Percentiles rank a stretch among this genome's conserved stretches.
phyloP scores from a whole-genome alignment of 2,113 vertebrate species.

The Notothenia rossii region DNA sequence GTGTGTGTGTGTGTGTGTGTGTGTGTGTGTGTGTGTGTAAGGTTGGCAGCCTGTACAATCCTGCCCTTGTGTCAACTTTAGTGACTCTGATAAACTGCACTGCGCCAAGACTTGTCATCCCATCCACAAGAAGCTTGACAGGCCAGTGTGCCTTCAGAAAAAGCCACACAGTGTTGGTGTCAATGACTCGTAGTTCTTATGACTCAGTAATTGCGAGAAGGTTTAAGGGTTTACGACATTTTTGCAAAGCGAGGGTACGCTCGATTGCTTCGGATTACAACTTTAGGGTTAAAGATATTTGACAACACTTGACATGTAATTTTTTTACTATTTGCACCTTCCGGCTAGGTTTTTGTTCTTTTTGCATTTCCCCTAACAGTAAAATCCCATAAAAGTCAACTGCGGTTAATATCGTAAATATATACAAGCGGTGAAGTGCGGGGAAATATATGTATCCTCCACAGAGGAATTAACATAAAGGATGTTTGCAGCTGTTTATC shows the following conservation, averaged over 20 bases:
- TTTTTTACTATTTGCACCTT: not conserved
- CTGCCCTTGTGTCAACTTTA: constrained; percentile 54
- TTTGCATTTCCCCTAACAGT: no score
- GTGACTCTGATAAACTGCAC: constrained; percentile 63
- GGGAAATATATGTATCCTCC: no score
- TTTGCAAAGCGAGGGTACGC: constrained; percentile 2
- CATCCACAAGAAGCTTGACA: constrained; percentile 52
- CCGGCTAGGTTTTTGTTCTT: no score
- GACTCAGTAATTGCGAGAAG: not conserved
- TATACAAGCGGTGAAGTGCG: no score
- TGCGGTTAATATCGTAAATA: no score
- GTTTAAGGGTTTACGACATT: not conserved
- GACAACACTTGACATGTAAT: constrained; percentile 14
- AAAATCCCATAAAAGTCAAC: no score
- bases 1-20: no score
- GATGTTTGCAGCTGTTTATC: no score
- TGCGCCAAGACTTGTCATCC: constrained; percentile 58
- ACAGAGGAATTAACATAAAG: no score
- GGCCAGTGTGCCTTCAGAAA: constrained; percentile 32
- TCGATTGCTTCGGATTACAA: not conserved
- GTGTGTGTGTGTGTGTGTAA: not conserved
- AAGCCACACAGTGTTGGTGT: constrained; percentile 9
- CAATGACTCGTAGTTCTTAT: not conserved
- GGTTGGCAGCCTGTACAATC: constrained; percentile 40
- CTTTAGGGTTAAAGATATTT: constrained; percentile 17